phyloP scores from a whole-genome alignment of 2,797 vertebrate species.

The Echiichthys vipera region DNA sequence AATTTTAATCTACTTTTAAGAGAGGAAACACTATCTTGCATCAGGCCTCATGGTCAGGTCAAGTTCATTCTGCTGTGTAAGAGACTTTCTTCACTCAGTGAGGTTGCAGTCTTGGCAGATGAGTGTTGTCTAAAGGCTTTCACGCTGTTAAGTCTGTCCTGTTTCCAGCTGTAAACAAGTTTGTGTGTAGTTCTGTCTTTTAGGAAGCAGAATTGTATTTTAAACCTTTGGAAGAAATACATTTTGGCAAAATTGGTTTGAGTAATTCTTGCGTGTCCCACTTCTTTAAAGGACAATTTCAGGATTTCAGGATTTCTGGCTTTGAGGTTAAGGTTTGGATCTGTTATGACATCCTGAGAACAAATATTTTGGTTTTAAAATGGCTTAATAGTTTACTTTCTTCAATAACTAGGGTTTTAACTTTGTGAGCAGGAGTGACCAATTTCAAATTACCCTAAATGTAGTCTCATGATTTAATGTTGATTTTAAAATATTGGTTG shows the following conservation, averaged over 20 bases:
- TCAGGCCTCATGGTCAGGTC: constrained; percentile 10
- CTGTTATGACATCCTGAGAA: background rate
- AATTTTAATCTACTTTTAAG: constrained; percentile 49
- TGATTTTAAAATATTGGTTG: background rate
- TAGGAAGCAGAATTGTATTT: background rate
- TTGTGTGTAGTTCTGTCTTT: background rate
- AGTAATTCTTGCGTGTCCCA: background rate
- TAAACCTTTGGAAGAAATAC: background rate
- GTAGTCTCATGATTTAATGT: background rate
- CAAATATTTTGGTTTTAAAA: background rate
- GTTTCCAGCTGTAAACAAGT: constrained; percentile 21
- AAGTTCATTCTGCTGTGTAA: constrained; percentile 15
- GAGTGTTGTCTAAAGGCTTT: constrained; percentile 20
- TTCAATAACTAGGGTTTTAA: too few relatives aligned
- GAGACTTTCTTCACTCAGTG: background rate
- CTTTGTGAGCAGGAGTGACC: too few relatives aligned
- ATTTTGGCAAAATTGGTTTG: constrained; percentile 3
- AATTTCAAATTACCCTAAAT: background rate
- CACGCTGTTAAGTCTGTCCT: constrained; percentile 40
- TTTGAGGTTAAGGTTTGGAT: background rate
- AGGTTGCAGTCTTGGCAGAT: constrained; percentile 18
- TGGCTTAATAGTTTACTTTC: background rate
- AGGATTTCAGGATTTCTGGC: background rate
- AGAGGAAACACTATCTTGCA: constrained; percentile 22
- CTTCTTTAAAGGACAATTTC: background rate